Evolutionary conservation across 1,140 invertebrate genomes (phyloP).

Genomic region (Acromyrmex heyeri): DNA sequence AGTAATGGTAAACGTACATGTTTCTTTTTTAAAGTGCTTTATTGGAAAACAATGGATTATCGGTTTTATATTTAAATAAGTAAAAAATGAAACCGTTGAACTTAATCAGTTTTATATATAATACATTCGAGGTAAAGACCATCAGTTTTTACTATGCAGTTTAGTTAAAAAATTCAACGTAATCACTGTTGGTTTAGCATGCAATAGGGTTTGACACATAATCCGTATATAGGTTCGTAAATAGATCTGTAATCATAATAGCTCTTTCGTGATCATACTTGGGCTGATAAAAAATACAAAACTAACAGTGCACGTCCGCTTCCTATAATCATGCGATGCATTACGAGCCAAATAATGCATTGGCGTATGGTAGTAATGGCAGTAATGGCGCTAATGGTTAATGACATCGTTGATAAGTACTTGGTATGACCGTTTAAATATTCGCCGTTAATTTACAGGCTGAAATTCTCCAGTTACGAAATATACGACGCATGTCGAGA

Average conservation of each 20-base stretch:
- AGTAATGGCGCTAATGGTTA: slow-evolving; percentile 54
- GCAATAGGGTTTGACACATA: not conserved
- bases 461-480: slow-evolving; percentile 29
- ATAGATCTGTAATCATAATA: slow-evolving; percentile 43
- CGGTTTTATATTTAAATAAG: not conserved
- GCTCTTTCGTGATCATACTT: not conserved
- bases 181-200: not conserved
- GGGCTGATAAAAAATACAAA: slow-evolving; percentile 34
- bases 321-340: slow-evolving; percentile 25
- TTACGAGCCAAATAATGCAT: slow-evolving; percentile 39
- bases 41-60: not conserved
- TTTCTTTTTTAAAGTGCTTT: not conserved
- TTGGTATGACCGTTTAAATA: slow-evolving; percentile 32
- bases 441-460: slow-evolving; percentile 1
- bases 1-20: not conserved
- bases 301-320: not conserved
- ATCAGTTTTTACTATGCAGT: not conserved
- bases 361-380: not conserved
- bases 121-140: not conserved
- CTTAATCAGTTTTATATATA: slow-evolving; percentile 18
- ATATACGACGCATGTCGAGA: not conserved
- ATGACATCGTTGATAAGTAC: slow-evolving; percentile 54
- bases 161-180: not conserved
- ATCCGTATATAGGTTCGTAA: not conserved
- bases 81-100: not conserved